Percentiles rank a stretch among this genome's conserved stretches.
These are phyloP conservation scores for Paracanthobrama guichenoti DNA, from an alignment of 2,113 vertebrate species.

Conservation along the genomic window DNA sequence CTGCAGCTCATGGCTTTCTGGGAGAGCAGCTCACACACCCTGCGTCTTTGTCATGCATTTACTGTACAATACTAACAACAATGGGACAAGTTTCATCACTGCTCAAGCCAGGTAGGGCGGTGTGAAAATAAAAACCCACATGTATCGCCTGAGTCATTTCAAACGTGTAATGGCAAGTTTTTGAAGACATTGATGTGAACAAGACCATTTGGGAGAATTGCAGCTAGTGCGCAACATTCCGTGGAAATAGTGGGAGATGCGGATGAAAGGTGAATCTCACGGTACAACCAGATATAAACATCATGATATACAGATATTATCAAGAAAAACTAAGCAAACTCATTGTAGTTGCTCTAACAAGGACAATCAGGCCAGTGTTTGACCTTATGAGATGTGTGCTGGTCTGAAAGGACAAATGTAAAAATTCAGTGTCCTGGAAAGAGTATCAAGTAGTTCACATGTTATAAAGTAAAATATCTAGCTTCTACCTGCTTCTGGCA, in stretches of 20 bases:
- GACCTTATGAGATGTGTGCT: not conserved
- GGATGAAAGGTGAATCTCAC: not conserved
- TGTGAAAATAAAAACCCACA: constrained; percentile 13
- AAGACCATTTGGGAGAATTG: not conserved
- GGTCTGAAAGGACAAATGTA: not conserved
- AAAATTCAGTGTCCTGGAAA: not conserved
- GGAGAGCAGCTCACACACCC: constrained; percentile 11
- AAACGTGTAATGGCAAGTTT: constrained; percentile 19
- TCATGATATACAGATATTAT: not conserved
- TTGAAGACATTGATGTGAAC: not conserved
- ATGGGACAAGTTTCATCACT: constrained; percentile 9
- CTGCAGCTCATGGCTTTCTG: not conserved
- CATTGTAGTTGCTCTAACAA: not conserved
- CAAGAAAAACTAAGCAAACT: not conserved
- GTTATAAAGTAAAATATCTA: no score
- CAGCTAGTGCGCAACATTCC: constrained; percentile 12
- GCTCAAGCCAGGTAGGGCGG: not conserved
- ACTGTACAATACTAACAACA: constrained; percentile 23
- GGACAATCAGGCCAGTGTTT: not conserved
- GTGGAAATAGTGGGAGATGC: not conserved
- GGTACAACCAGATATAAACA: not conserved
- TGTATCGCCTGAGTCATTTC: not conserved
- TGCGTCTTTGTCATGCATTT: constrained; percentile 19
- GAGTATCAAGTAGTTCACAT: not conserved
- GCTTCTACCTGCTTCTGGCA: no score